phyloP scores from a whole-genome alignment of 2,113 vertebrate species.

The Dromas ardeola region DNA sequence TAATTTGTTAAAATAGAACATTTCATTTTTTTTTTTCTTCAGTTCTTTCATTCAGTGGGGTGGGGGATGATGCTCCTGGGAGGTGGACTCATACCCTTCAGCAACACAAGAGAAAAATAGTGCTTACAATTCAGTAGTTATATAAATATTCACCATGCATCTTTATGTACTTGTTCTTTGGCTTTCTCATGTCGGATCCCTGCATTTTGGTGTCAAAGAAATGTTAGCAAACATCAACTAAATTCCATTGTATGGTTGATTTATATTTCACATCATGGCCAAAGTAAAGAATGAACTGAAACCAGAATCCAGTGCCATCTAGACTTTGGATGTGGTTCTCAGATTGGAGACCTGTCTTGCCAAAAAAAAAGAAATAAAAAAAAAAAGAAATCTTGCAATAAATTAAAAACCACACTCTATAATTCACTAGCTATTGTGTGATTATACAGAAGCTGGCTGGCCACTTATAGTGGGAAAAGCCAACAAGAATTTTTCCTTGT shows the following conservation, averaged over 20 bases:
- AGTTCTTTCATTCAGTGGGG: neutral
- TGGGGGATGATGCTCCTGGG: neutral
- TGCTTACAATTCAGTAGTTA: neutral
- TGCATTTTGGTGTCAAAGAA: neutral
- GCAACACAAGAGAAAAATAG: neutral
- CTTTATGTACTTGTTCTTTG: neutral
- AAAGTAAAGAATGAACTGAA: slow-evolving; percentile 37
- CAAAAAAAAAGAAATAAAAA: neutral
- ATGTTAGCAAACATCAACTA: neutral
- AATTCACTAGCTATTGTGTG: slow-evolving; percentile 53
- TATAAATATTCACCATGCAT: neutral
- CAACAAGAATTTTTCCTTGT: slow-evolving; percentile 3
- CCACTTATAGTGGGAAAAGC: neutral
- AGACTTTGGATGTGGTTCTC: neutral
- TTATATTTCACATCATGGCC: neutral
- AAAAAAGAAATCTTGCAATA: neutral
- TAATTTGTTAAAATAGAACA: neutral
- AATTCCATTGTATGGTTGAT: neutral
- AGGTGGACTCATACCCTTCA: neutral
- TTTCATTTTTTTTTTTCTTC: neutral
- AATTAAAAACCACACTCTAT: slow-evolving; percentile 4
- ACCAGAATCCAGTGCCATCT: slow-evolving; percentile 15
- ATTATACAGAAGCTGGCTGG: slow-evolving; percentile 41
- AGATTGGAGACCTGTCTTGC: neutral
- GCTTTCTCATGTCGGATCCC: neutral